phyloP scores from a whole-genome alignment of 2,113 vertebrate species.

The Leptocoma aspasia region DNA sequence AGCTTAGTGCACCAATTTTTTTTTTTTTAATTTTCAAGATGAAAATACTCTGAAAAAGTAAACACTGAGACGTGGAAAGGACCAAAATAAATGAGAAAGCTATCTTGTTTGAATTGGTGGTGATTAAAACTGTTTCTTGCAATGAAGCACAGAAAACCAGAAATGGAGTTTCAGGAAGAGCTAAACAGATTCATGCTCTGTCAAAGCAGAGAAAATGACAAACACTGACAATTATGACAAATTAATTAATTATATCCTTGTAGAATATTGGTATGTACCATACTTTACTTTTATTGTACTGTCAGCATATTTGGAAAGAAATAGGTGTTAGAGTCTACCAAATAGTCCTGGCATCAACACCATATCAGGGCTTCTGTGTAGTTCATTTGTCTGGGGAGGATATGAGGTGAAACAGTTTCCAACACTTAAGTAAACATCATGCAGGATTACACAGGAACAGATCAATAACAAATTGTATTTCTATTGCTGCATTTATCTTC shows the following conservation, averaged over 20 bases:
- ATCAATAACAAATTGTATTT: not conserved
- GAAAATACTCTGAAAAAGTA: not conserved
- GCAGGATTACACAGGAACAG: not conserved
- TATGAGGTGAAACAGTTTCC: not conserved
- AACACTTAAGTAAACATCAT: not conserved
- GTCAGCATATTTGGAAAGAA: not conserved
- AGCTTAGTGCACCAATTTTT: not conserved
- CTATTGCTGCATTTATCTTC: not conserved
- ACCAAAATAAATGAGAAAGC: not conserved
- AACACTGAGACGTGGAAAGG: not conserved
- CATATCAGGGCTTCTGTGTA: accelerated
- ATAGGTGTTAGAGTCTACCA: not conserved
- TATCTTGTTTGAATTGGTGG: not conserved
- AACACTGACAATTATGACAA: not conserved
- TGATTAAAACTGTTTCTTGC: not conserved
- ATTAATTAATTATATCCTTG: not conserved
- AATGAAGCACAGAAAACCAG: not conserved
- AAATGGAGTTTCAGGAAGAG: not conserved
- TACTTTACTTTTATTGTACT: not conserved
- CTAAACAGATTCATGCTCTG: not conserved
- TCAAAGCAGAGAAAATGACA: not conserved
- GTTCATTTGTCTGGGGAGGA: not conserved
- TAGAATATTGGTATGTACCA: not conserved
- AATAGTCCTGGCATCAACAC: not conserved
- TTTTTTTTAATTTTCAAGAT: not conserved